Conservation (phyloP, 2,888 invertebrate genomes). For the Lysandra coridon region DNA sequence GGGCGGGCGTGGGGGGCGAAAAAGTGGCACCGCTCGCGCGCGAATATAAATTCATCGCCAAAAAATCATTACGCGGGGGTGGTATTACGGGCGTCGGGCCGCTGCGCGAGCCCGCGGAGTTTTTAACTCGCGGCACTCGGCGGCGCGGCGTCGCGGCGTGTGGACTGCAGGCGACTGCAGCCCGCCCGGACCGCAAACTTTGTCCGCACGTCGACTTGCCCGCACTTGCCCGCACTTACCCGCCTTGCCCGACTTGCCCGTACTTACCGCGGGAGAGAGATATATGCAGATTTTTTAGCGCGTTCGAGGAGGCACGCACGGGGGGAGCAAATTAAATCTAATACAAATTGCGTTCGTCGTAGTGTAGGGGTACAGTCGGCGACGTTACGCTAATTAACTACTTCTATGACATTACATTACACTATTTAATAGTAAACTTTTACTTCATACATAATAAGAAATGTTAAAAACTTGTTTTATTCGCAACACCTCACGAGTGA, state of each 20-base stretch:
- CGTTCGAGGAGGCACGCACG: constrained; percentile 67
- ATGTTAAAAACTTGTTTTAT: background rate
- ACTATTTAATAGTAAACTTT: background rate
- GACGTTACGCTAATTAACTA: background rate
- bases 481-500: too few relatives aligned
- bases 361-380: background rate
- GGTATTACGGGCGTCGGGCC: constrained; percentile 80
- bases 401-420: background rate
- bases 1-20: constrained; percentile 73
- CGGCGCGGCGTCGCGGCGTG: constrained; percentile 72
- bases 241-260: constrained; percentile 7
- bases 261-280: constrained; percentile 32
- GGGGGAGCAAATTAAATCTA: constrained; percentile 77
- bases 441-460: background rate
- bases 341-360: constrained; percentile 75
- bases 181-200: constrained; percentile 32
- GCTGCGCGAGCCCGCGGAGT: constrained; percentile 78
- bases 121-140: constrained; percentile 79
- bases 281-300: constrained; percentile 74
- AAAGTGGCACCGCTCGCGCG: constrained; percentile 83
- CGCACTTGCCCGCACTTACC: constrained; percentile 26
- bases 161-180: constrained; percentile 62
- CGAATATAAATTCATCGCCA: constrained; percentile 89
- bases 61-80: constrained; percentile 92
- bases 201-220: constrained; percentile 4